Evolutionary conservation across 2,113 vertebrate species (phyloP).

Genomic region (Puffinus mauretanicus): DNA sequence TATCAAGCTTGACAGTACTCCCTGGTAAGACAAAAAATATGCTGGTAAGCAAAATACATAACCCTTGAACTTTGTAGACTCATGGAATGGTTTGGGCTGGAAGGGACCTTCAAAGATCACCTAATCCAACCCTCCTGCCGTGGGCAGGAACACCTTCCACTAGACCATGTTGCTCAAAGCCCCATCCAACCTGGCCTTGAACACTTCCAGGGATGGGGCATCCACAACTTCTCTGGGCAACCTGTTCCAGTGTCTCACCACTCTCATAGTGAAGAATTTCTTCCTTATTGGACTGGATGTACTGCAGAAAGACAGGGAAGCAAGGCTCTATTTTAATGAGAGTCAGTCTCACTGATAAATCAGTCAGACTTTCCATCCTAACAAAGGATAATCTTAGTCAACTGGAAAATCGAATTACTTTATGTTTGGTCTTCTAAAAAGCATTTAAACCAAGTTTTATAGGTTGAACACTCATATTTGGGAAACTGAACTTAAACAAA

Average conservation of each 20-base stretch:
- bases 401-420: neutral
- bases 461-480: rapidly evolving
- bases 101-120: neutral
- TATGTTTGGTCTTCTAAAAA: neutral
- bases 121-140: rapidly evolving
- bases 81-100: neutral
- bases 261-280: neutral
- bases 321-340: neutral
- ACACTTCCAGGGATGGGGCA: neutral
- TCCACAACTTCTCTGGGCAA: neutral
- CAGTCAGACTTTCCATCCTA: neutral
- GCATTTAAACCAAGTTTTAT: neutral
- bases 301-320: neutral
- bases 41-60: neutral
- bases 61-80: neutral
- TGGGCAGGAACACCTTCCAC: neutral
- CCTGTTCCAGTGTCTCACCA: neutral
- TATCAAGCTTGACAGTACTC: neutral
- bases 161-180: neutral
- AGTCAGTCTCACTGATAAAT: neutral
- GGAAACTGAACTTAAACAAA: neutral
- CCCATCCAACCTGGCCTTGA: neutral
- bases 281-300: neutral
- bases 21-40: neutral
- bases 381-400: neutral